Percentiles rank a stretch among this genome's conserved stretches.
phyloP scores from a whole-genome alignment of 1,140 invertebrate species.

The Holcopasites calliopsidis region DNA sequence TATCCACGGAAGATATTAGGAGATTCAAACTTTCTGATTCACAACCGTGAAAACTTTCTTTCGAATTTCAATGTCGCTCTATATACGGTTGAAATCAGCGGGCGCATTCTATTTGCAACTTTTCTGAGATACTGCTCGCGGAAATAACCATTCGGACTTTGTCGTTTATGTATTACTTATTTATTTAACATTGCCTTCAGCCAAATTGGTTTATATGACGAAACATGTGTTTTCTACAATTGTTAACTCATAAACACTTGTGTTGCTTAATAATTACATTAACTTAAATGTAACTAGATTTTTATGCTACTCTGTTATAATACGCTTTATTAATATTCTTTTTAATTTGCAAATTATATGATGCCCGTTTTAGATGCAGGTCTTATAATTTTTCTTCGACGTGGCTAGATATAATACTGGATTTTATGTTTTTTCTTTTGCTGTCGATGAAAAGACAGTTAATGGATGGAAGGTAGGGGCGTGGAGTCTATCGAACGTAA shows the following conservation, averaged over 20 bases:
- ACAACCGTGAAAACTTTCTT: conserved; percentile 39
- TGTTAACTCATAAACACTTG: too few species aligned
- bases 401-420: neutral
- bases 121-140: neutral
- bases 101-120: neutral
- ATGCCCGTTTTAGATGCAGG: neutral
- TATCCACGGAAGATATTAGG: conserved; percentile 28
- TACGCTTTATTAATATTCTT: neutral
- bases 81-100: neutral
- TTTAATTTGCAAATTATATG: neutral
- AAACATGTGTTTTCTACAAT: too few species aligned
- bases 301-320: too few species aligned
- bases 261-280: too few species aligned
- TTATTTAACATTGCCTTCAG: too few species aligned
- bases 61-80: conserved; percentile 43
- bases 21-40: conserved; percentile 45
- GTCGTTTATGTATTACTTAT: neutral
- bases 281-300: too few species aligned
- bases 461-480: conserved; percentile 19
- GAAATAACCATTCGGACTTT: neutral
- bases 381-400: neutral
- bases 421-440: conserved; percentile 1
- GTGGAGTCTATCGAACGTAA: conserved; percentile 42
- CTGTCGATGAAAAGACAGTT: conserved; percentile 27
- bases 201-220: too few species aligned